phyloP scores from a whole-genome alignment of 1,140 invertebrate species.

The Lanistes nyassanus region DNA sequence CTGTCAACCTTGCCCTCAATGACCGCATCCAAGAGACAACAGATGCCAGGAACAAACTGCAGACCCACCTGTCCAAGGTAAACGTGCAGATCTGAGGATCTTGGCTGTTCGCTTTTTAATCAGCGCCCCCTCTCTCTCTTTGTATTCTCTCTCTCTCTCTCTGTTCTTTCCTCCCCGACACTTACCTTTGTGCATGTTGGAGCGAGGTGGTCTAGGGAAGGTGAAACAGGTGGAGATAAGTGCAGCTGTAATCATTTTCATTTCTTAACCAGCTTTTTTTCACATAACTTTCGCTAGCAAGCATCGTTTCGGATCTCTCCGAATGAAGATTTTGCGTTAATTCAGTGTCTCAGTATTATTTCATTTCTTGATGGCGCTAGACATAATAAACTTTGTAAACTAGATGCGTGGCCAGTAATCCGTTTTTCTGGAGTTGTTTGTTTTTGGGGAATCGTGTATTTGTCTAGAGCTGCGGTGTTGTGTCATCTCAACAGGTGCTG shows the following conservation, averaged over 20 bases:
- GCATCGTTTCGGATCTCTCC: no score
- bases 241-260: no score
- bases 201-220: no score
- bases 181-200: no score
- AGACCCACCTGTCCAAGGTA: slow-evolving; percentile 85
- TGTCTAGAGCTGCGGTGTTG: not conserved
- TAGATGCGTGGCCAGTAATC: not conserved
- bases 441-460: not conserved
- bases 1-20: slow-evolving; percentile 64
- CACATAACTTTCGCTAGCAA: no score
- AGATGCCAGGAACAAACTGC: slow-evolving; percentile 77
- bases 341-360: no score
- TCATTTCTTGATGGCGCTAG: no score
- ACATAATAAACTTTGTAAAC: no score
- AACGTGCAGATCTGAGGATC: not conserved
- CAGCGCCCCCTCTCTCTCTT: not conserved
- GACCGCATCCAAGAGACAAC: slow-evolving; percentile 63
- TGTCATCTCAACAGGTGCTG: slow-evolving; percentile 74
- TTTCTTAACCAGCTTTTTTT: no score
- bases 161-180: not conserved
- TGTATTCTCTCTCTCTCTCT: not conserved
- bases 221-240: no score
- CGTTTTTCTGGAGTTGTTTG: not conserved
- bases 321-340: not conserved
- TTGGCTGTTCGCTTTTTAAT: no score